Base-by-base conservation (phyloP, 2,888 invertebrate genomes). In the Neoscelio sp. region DNA sequence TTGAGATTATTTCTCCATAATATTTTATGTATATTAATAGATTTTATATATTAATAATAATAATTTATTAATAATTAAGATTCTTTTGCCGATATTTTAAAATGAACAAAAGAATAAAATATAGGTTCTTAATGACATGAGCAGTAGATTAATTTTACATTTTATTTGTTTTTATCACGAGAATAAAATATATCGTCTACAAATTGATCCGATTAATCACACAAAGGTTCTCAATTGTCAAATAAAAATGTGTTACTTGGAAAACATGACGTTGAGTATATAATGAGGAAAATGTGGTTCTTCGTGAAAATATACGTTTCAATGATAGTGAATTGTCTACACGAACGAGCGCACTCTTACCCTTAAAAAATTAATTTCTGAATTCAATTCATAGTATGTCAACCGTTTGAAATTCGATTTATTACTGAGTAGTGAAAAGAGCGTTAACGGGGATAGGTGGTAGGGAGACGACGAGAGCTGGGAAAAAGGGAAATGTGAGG, bases 341-440 rank as follows among this genome's bases (percentile, higher is more conserved):
- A 33, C 26, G 30, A 30, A 40, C 30, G 60, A 23, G 18, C 13
- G 18, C n/a, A 40, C 18, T 64, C 20, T 38, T 35, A 17, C 58
- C 15, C 52, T 42, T 60, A 17, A 75, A 68, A 75, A 58, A 62
- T 76, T 68, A 54, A 76, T 76, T 68, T 62, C 40, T 26, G 60
- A 62, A 76, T 76, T 68, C 62, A 68, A 68, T 76, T 68, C 68
- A 50, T 70, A 70, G 70, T 71, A 70, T 54, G 79, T 76, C 79
- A 76, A 75, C 79, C 79, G 71, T 76, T 67, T 60, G 71, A 73
- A 76, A 76, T 76, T 80, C 79, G 71, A 80, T 80, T 76, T 76
- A 80, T 80, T 62, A 71, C 56, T 62, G 48, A 65, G 71, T 52
- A 71, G 56, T 67, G 60, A 67, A 67, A 75, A 60, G 75, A 58